phyloP scores from a whole-genome alignment of 2,888 invertebrate genomes.

The Ophonus ardosiacus region DNA sequence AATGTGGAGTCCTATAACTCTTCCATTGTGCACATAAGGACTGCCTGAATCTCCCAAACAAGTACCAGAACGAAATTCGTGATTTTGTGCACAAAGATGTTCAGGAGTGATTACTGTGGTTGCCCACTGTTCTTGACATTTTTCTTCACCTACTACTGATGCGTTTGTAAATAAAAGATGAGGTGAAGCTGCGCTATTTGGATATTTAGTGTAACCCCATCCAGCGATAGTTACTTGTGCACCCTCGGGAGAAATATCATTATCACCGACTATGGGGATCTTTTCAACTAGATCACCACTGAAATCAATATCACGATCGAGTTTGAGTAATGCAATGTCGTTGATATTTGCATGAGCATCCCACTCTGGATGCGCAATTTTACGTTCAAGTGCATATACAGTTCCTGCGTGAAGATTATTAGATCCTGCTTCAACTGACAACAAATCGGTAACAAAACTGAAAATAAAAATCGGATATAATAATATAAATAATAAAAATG shows the following conservation, averaged over 20 bases:
- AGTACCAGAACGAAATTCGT: background rate
- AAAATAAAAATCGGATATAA: background rate
- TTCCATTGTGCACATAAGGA: constrained; percentile 14
- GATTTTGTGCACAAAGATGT: constrained; percentile 16
- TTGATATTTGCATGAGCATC: constrained; percentile 75
- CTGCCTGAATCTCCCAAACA: constrained; percentile 51
- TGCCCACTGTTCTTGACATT: background rate
- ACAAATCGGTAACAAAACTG: background rate
- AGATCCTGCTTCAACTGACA: constrained; percentile 22
- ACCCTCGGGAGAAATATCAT: background rate
- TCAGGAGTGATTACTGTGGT: background rate
- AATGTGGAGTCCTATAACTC: constrained; percentile 38
- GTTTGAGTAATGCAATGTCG: constrained; percentile 40
- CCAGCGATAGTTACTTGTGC: background rate
- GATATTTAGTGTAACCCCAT: constrained; percentile 41
- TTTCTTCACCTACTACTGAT: background rate
- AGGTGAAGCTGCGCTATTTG: background rate
- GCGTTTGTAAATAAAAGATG: background rate
- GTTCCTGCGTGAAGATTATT: background rate
- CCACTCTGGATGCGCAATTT: constrained; percentile 75
- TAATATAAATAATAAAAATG: background rate
- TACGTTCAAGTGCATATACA: constrained; percentile 69
- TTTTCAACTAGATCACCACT: background rate
- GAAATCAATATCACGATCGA: constrained; percentile 20
- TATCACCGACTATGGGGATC: background rate